Conservation (phyloP, 30 jellyfish, hydroid and myxozoan species). For the Hydractinia echinata region DNA sequence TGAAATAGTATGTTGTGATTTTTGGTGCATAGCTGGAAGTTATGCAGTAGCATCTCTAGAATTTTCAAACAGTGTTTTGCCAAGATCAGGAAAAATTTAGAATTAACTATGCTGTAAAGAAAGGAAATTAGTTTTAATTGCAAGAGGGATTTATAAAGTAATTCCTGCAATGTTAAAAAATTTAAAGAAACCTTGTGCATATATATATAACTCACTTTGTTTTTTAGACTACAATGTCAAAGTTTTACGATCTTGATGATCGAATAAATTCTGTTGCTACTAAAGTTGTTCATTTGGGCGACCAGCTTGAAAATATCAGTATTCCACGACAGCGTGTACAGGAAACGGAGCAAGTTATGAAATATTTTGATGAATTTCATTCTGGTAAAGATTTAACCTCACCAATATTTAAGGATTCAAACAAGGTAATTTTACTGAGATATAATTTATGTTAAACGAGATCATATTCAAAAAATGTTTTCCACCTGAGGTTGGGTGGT, state of each 20-base stretch:
- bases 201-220: not conserved
- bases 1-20: too few species aligned
- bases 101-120: too few species aligned
- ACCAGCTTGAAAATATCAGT: constrained; percentile 87
- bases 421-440: constrained; percentile 37
- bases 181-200: not conserved
- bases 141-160: not conserved
- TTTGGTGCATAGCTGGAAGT: too few species aligned
- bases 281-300: constrained; percentile 96
- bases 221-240: constrained; percentile 65
- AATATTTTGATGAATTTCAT: constrained; percentile 88
- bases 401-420: constrained; percentile 72
- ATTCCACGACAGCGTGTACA: constrained; percentile 92
- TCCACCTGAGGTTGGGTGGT: not conserved
- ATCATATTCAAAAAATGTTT: not conserved
- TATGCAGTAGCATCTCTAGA: too few species aligned
- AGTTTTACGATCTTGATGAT: constrained; percentile 88
- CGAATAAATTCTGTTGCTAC: constrained; percentile 94
- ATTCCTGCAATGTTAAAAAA: not conserved
- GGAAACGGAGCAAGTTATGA: constrained; percentile 93
- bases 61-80: too few species aligned
- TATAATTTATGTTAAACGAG: not conserved
- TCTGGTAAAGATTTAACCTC: constrained; percentile 70
- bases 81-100: too few species aligned
- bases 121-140: too few species aligned